Evolutionary conservation across 2,113 vertebrate genomes (phyloP), one percentile per base, ranked within the genome.

Genomic region (Nothoprocta perdicaria): DNA sequence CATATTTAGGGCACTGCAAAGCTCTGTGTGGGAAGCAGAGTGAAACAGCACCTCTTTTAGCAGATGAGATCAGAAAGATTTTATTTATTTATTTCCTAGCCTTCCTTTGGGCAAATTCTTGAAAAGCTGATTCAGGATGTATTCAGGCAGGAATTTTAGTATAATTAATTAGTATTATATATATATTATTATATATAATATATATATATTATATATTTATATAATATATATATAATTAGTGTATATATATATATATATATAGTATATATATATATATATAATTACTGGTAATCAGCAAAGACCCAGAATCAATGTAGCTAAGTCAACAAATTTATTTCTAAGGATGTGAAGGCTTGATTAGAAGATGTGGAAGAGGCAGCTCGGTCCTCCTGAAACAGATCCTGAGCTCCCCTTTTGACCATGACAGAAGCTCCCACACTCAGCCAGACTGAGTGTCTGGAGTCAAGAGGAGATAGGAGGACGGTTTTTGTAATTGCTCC

Each of bases 1-100:
- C 77, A 93, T 16, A 84, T 94, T 94, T 88, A 91, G 80, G 74
- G 38, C 69, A 88, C 38, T 65, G 76, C 40, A 76, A 80, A 81
- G 11, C 17, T 84, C 57, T 95, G 88, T 79, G 86, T 90, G 92
- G 90, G 79, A 91, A 93, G 86, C 23, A 86, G 66, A 94, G 80
- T 86, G 77, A 94, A 83, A 92, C 88, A 76, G 73, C 65, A 92
- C 29, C 86, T 78, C 40, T 86, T 75, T 87, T 10, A 85, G 77
- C 43, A 77, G 63, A 86, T 84, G 84, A 90, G 67, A 79, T 88
- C 78, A 86, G 2, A 2, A 84, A 52, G 17, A 68, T 27, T 3
- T 0, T 65, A 83, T 78, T 79, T 65, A 87, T 76, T 87, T 87
- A 69, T 84, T 93, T 84, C 58, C 75, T 90, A 79, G 21, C 23